Conservation (phyloP, 2,113 vertebrate genomes). For the Lepus timidus region DNA sequence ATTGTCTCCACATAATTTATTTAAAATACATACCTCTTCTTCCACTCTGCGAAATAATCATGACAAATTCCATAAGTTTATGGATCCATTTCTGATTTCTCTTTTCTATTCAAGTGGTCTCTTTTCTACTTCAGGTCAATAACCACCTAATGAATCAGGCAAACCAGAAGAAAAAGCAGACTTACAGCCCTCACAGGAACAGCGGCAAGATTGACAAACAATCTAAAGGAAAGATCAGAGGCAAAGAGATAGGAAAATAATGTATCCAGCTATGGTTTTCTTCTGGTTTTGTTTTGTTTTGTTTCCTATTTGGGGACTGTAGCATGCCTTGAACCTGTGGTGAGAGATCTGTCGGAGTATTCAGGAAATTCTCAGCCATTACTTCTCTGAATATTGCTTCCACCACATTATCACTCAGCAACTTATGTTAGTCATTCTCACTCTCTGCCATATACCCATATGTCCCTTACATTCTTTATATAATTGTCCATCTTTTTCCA, state of each 20-base stretch:
- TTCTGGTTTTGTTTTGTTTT: background rate
- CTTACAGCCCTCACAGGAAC: background rate
- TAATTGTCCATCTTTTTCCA: background rate
- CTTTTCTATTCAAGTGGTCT: background rate
- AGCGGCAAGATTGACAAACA: background rate
- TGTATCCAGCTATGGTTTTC: background rate
- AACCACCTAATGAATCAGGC: background rate
- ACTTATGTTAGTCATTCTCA: background rate
- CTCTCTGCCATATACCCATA: background rate
- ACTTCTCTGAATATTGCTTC: background rate
- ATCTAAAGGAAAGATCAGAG: background rate
- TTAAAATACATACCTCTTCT: constrained; percentile 3
- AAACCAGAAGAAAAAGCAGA: background rate
- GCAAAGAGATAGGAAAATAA: background rate
- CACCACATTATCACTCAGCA: background rate
- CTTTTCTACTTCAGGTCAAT: background rate
- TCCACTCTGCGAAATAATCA: background rate
- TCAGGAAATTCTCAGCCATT: constrained; percentile 18
- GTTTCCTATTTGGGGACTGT: background rate
- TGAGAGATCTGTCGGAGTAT: background rate
- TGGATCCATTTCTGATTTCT: background rate
- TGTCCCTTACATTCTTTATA: background rate
- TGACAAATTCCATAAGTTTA: constrained; percentile 1
- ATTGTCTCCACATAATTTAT: background rate
- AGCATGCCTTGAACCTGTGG: background rate